Base-by-base conservation (phyloP, 2,888 invertebrate genomes). In the Xanthorhoe designata region DNA sequence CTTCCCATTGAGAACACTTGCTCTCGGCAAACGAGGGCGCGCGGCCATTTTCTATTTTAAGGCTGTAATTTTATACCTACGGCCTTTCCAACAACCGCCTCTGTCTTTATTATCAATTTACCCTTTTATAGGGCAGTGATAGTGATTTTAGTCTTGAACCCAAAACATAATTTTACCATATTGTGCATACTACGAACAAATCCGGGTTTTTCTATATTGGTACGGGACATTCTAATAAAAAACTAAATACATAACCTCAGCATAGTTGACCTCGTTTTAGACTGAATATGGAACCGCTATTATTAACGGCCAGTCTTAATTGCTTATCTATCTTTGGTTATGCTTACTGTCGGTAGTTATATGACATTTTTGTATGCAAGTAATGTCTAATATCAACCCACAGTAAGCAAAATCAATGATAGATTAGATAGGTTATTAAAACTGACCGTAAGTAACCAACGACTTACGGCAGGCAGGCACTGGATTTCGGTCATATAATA, bases 1-100 rank as follows among this genome's bases (percentile, higher is more conserved):
- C 61, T 70, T 67, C 74, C 74, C 74, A 74, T 74, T 74, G 71
- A 74, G 70, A 74, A 74, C 74, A 74, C 74, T 74, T 74, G 74
- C 74, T 71, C 72, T 70, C 72, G 66, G 65, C 64, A 65, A 67
- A 69, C 64, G 66, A 74, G 74, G 71, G 71, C 67, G 72, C 72
- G 69, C 72, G 68, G 72, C 74, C 71, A 72, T 74, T 74, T 74
- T 74, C 72, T 72, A 74, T 74, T 74, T 72, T 74, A 74, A 74
- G 74, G 70, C 72, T 72, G 68, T 72, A 69, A 74, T 72, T 74
- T 72, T 74, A 72, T 74, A 71, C 54, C 58, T 64, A 66, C 62
- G 60, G 65, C 70, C 69, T 72, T 69, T 68, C 61, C 64, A 64
- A 69, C 68, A 67, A 71, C 67, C 68, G 72, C 68, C 68, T 69